Conservation (phyloP, 2,797 vertebrate genomes). For the Columba guinea region DNA sequence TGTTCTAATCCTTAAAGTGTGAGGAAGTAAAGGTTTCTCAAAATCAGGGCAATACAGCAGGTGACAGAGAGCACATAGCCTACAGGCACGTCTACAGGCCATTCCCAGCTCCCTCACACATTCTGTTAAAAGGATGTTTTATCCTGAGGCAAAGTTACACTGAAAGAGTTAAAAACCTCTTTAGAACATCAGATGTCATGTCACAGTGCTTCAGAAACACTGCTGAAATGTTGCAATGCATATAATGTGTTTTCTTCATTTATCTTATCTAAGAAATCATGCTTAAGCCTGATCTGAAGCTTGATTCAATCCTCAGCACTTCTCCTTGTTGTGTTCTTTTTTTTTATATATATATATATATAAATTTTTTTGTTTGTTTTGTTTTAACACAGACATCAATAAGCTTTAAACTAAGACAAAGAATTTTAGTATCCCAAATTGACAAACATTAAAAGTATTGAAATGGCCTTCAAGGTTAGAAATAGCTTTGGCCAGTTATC, state of each 20-base stretch:
- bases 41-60: conserved; percentile 63
- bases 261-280: conserved; percentile 62
- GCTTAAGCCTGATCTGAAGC: neutral
- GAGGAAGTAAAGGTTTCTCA: conserved; percentile 66
- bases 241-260: conserved; percentile 55
- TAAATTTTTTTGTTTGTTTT: neutral
- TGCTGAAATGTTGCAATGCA: conserved; percentile 28
- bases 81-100: conserved; percentile 61
- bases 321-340: neutral
- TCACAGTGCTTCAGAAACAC: conserved; percentile 49
- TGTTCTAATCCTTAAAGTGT: conserved; percentile 64
- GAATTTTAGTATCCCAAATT: conserved; percentile 8
- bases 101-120: conserved; percentile 13
- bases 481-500: neutral
- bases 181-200: conserved; percentile 69
- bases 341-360: neutral
- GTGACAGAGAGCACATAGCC: conserved; percentile 75
- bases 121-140: conserved; percentile 67
- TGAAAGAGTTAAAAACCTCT: conserved; percentile 64
- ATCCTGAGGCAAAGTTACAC: conserved; percentile 73
- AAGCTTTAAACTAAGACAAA: neutral
- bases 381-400: neutral
- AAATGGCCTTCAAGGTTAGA: neutral
- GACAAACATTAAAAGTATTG: neutral
- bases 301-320: neutral